Evolutionary conservation across 2,113 vertebrate genomes (phyloP).

Genomic region (Bubo blakistoni): DNA sequence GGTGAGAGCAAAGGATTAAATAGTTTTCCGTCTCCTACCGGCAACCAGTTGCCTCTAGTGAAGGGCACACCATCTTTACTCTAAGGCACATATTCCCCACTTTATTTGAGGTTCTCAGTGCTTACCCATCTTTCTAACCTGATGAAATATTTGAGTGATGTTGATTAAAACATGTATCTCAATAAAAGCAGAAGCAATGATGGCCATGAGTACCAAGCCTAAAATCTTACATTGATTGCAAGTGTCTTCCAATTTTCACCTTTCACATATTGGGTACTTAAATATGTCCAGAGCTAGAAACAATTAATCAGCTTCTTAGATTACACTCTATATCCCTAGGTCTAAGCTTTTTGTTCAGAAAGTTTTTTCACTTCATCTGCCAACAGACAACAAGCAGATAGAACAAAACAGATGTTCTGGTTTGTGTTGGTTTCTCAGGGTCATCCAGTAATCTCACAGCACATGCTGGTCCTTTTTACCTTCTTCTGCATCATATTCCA

Average conservation of each 20-base stretch:
- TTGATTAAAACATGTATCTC: background rate
- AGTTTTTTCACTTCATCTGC: background rate
- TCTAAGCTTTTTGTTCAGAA: background rate
- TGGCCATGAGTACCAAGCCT: background rate
- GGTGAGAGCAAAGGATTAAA: background rate
- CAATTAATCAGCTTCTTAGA: background rate
- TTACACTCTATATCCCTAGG: background rate
- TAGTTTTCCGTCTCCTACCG: background rate
- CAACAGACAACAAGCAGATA: background rate
- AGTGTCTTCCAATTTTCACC: background rate
- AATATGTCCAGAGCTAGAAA: background rate
- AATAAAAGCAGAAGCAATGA: background rate
- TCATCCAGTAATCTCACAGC: background rate
- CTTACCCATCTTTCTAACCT: background rate
- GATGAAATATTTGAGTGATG: background rate
- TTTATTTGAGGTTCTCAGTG: background rate
- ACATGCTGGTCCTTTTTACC: background rate
- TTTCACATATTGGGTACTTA: background rate
- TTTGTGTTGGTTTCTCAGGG: background rate
- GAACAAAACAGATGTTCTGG: background rate
- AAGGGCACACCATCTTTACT: background rate
- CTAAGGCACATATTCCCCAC: background rate
- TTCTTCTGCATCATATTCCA: background rate
- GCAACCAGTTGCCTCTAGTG: background rate
- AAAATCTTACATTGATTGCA: background rate